These are phyloP conservation scores for Sitobion miscanthi DNA, from an alignment of 1,140 invertebrate species.

Conservation along the genomic window DNA sequence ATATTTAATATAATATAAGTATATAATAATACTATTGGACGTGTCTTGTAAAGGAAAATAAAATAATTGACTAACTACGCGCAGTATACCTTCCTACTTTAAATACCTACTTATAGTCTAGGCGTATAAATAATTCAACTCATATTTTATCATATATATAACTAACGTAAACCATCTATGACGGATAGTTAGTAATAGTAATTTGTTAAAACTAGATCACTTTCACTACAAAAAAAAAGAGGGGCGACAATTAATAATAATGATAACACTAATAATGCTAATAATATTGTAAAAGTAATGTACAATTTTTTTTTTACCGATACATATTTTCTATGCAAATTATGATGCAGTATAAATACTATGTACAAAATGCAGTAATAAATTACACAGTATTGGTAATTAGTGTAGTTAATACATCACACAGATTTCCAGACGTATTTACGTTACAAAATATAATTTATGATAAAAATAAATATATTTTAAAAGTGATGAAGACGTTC, in stretches of 20 bases:
- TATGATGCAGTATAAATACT: constrained; percentile 42
- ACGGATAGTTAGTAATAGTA: background rate
- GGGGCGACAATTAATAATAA: background rate
- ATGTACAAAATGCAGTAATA: constrained; percentile 55
- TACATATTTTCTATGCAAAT: constrained; percentile 2
- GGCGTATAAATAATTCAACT: constrained; percentile 5
- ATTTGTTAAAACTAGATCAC: constrained; percentile 43
- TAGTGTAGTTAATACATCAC: background rate
- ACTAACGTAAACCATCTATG: background rate
- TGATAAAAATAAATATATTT: constrained; percentile 20
- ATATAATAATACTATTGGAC: constrained; percentile 38
- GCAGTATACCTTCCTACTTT: background rate
- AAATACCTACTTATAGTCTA: background rate
- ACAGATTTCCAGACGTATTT: constrained; percentile 11
- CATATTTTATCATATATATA: constrained; percentile 9
- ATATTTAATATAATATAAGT: background rate
- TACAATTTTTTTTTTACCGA: background rate
- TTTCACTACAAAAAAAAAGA: constrained; percentile 39
- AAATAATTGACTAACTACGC: constrained; percentile 33
- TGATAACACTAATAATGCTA: background rate
- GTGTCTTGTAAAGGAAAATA: constrained; percentile 29
- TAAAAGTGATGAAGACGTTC: constrained; percentile 13
- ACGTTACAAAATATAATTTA: background rate
- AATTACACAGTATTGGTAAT: constrained; percentile 45
- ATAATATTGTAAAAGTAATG: constrained; percentile 21